phyloP scores from a whole-genome alignment of 2,797 vertebrate genomes.

The Setipinna tenuifilis region DNA sequence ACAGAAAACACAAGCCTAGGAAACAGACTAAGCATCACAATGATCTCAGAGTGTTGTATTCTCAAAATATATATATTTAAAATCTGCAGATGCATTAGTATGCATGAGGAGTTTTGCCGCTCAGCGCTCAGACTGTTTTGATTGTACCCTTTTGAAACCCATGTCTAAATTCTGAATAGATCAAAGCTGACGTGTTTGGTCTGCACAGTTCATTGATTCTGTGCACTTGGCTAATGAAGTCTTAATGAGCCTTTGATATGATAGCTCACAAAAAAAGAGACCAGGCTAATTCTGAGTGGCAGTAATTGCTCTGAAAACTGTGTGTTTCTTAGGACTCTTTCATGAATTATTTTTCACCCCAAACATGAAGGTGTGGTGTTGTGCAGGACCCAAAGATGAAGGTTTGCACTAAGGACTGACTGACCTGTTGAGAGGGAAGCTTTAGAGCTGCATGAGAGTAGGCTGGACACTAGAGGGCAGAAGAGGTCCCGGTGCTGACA shows the following conservation, averaged over 20 bases:
- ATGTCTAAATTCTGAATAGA: background rate
- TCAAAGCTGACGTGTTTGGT: constrained; percentile 17
- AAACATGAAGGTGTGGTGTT: background rate
- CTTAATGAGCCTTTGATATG: constrained; percentile 18
- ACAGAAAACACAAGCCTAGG: background rate
- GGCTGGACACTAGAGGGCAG: constrained; percentile 3
- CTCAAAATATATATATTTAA: background rate
- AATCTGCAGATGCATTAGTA: background rate
- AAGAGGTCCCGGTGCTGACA: background rate
- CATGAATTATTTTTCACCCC: background rate
- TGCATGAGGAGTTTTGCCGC: background rate
- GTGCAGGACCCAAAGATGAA: background rate
- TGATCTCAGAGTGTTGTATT: background rate
- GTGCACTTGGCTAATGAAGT: background rate
- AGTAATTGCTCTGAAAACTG: background rate
- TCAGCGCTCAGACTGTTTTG: background rate
- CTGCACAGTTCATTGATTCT: constrained; percentile 18
- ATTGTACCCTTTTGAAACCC: background rate
- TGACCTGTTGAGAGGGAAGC: background rate
- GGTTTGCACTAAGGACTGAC: background rate
- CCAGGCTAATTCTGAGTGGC: background rate
- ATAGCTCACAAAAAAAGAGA: background rate
- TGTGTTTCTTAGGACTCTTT: background rate
- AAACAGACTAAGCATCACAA: background rate
- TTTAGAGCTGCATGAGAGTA: background rate